Base-by-base conservation (phyloP, 1,140 invertebrate genomes). In the Oryctes rhinoceros region DNA sequence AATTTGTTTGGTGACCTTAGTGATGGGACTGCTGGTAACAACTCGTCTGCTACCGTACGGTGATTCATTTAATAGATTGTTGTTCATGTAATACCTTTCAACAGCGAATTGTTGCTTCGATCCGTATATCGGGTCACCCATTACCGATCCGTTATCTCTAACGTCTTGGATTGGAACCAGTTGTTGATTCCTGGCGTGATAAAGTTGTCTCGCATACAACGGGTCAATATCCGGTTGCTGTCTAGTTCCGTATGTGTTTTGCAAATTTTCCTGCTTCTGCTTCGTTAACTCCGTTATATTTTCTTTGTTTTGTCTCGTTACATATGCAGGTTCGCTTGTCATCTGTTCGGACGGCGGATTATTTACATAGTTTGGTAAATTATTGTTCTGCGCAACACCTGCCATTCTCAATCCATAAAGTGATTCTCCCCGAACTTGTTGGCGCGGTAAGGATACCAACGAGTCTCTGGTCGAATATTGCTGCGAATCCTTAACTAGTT, bases 1-100 rank as follows among this genome's bases (percentile, higher is more conserved):
- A 13, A 85, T 82, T 80, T 85, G 83, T 80, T 83, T 85, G 65
- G 78, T 76, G 7, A 13, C 75, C 59, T 65, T 48, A 13, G 65
- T 71, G 15, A 48, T 18, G 10, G 59, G 78, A 37, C 65, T 35
- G 18, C 30, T 79, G 18, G 53, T 79, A 11, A 79, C 9, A 37
- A 79, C 15, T 13, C 37, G 48, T 20, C 78, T 71, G 24, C n/a
- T 71, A 20, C 59, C 78, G 20, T 79, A 79, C 11, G 77, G 77
- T 39, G 77, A 78, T 15, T 78, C 77, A 30, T 3, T 24, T 20
- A 78, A 24, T 18, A 78, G 6, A 78, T 49, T 53, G 9, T 78
- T 48, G 20, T 59, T 78, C 9, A 37, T 44, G 18, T 24, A 44
- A 48, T 76, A 76, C 18, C 39, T 44, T 18, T 49, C 47, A 4